Percentiles rank a stretch among this genome's conserved stretches.
Conservation (phyloP, 2,113 vertebrate species). For the Eretmochelys imbricata region DNA sequence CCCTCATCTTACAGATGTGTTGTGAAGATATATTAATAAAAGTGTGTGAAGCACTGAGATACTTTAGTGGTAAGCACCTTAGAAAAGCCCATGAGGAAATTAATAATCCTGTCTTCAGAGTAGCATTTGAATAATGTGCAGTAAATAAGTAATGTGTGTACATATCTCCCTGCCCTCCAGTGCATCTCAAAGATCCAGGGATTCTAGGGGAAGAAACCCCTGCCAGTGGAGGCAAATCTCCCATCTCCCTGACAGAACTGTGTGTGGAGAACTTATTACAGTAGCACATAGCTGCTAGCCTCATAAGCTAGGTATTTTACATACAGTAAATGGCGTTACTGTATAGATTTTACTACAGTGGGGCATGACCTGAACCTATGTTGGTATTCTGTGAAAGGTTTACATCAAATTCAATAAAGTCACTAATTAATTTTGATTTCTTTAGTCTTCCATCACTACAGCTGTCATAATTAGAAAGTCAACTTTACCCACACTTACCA, state of each 20-base stretch:
- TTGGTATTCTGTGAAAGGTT: constrained; percentile 36
- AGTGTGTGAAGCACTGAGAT: not conserved
- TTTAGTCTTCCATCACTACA: constrained; percentile 25
- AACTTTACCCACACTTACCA: constrained; percentile 70
- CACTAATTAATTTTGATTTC: constrained; percentile 62
- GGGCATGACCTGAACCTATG: not conserved
- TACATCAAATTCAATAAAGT: constrained; percentile 53
- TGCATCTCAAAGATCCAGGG: not conserved
- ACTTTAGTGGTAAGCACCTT: not conserved
- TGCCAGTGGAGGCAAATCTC: not conserved
- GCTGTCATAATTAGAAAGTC: constrained; percentile 71
- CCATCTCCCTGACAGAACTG: not conserved
- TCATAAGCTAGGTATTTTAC: not conserved
- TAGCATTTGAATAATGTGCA: not conserved
- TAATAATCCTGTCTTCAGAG: not conserved
- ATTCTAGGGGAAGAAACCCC: not conserved
- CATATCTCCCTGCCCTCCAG: not conserved
- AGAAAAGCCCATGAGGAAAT: not conserved
- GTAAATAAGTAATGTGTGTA: not conserved
- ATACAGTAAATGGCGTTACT: not conserved
- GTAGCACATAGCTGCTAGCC: not conserved
- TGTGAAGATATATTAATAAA: not conserved
- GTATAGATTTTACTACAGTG: fast-evolving
- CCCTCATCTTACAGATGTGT: not conserved
- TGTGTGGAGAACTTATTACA: not conserved